Conservation (phyloP, 2,113 vertebrate species). For the Dasypus novemcinctus region DNA sequence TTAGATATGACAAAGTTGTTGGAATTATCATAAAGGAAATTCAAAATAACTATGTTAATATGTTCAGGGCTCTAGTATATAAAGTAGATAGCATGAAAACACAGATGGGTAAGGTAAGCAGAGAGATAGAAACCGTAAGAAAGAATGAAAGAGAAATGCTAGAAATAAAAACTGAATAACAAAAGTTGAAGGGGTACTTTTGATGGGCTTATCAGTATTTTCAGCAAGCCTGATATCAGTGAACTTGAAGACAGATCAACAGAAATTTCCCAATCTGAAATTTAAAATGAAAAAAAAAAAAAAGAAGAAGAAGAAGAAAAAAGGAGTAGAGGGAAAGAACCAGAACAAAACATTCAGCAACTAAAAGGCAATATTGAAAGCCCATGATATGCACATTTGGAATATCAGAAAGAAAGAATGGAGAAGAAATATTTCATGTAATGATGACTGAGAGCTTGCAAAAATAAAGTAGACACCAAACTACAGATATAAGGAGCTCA, state of each 20-base stretch:
- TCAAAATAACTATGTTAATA: background rate
- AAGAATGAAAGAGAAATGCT: no score
- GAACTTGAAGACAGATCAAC: background rate
- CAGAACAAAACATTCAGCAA: background rate
- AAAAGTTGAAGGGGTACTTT: background rate
- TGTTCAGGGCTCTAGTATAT: background rate
- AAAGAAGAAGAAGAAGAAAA: no score
- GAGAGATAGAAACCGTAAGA: background rate
- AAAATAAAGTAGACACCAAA: background rate
- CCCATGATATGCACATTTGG: no score
- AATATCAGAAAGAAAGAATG: background rate
- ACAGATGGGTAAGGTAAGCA: background rate
- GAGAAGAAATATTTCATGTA: background rate
- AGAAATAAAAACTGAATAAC: background rate
- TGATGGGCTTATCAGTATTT: background rate
- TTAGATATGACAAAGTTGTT: background rate
- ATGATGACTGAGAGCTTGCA: background rate
- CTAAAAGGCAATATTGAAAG: no score
- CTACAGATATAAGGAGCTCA: background rate
- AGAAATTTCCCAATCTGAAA: no score
- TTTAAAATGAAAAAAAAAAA: background rate
- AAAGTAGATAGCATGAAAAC: background rate
- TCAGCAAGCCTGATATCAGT: background rate
- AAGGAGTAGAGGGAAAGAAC: no score
- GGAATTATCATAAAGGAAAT: background rate